Percentiles rank a stretch among this genome's conserved stretches.
phyloP scores from a whole-genome alignment of 2,797 vertebrate genomes.

The Xenopus petersii region DNA sequence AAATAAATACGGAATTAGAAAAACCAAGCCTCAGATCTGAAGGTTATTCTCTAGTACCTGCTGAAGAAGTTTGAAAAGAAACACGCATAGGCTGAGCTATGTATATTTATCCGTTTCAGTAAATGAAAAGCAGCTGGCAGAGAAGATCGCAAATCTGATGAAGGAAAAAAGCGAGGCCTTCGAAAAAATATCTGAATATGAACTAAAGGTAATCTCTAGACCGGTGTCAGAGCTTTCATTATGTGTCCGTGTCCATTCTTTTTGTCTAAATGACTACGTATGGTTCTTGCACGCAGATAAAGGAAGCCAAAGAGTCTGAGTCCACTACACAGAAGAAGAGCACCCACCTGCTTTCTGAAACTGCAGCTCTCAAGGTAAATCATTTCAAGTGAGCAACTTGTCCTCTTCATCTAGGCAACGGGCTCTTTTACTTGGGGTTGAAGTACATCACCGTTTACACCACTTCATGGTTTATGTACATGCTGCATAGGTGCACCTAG shows the following conservation, averaged over 20 bases:
- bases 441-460: too few species aligned
- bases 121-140: constrained; percentile 80
- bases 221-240: neutral
- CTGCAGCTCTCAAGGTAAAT: constrained; percentile 78
- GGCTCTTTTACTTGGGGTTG: too few species aligned
- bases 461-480: too few species aligned
- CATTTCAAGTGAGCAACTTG: too few species aligned
- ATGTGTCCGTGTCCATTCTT: neutral
- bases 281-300: constrained; percentile 65
- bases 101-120: constrained; percentile 63
- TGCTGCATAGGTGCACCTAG: too few species aligned
- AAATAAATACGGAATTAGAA: too few species aligned
- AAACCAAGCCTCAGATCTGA: too few species aligned
- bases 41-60: too few species aligned
- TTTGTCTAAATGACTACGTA: neutral
- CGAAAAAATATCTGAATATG: constrained; percentile 77
- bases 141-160: constrained; percentile 77
- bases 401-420: too few species aligned
- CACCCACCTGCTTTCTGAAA: constrained; percentile 67
- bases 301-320: constrained; percentile 75
- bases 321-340: constrained; percentile 75
- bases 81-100: neutral
- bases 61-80: too few species aligned
- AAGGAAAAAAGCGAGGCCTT: constrained; percentile 80
- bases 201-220: constrained; percentile 74